phyloP scores from a whole-genome alignment of 2,797 vertebrate genomes.

The Microctenopoma lineatum region DNA sequence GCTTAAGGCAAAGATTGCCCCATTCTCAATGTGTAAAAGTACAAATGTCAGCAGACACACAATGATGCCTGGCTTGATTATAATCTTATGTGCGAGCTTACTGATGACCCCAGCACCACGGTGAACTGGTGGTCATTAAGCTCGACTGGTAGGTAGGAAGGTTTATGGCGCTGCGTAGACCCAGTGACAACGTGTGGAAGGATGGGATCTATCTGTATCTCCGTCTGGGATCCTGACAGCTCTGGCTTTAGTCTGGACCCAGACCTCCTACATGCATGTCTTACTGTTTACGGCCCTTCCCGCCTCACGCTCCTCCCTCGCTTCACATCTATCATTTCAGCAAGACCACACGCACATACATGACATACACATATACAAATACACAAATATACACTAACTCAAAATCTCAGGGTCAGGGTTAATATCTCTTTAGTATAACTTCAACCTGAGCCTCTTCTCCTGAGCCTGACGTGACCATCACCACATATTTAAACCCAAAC shows the following conservation, averaged over 20 bases:
- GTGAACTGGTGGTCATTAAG: conserved; percentile 34
- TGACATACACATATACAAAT: conserved; percentile 50
- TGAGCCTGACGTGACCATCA: not conserved
- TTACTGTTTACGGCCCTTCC: conserved; percentile 74
- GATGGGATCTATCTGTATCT: conserved; percentile 75
- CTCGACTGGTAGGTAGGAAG: conserved; percentile 47
- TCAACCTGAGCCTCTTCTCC: conserved; percentile 19
- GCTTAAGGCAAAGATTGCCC: not conserved
- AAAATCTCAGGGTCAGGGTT: conserved; percentile 26
- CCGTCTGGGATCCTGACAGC: conserved; percentile 74
- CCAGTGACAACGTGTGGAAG: conserved; percentile 58
- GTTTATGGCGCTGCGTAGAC: conserved; percentile 46
- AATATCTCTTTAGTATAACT: conserved; percentile 42
- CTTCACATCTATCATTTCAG: conserved; percentile 72
- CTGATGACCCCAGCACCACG: conserved; percentile 29
- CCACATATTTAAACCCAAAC: not conserved
- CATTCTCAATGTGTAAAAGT: conserved; percentile 5
- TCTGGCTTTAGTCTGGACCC: conserved; percentile 79
- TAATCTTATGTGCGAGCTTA: conserved; percentile 2
- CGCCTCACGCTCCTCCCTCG: conserved; percentile 62
- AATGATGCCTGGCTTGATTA: not conserved
- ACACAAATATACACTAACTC: conserved; percentile 23
- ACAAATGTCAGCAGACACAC: conserved; percentile 1
- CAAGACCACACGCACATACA: conserved; percentile 75
- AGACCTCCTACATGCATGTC: conserved; percentile 79